Base-by-base conservation (phyloP, 2,797 vertebrate genomes). In the Macrochelys suwanniensis region DNA sequence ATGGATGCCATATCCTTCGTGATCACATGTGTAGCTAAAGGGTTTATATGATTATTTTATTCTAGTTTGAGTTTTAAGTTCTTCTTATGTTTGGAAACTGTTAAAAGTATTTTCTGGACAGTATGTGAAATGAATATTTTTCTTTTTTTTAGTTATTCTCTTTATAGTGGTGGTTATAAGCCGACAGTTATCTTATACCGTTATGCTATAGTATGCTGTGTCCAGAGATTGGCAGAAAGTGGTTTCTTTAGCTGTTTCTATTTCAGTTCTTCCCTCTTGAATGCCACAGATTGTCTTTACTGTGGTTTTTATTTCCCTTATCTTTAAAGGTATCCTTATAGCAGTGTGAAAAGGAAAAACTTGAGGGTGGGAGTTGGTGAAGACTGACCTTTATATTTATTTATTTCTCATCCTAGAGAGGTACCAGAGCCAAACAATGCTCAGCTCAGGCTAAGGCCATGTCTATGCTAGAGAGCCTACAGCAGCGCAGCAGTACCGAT, bases 81-180 rank as follows among this genome's bases (percentile, higher is more conserved):
- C 76, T 59, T 84, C 80, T 77, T 2, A 10, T 65, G 76, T 85
- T 54, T 17, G 2, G 5, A 68, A 94, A 78, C 2, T 31, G 78
- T 0, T 3, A 84, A 68, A 92, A 84, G 45, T 45, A 37, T 0
- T 74, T 88, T 28, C 50, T n/a, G 2, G 1, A 0, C 8, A 57
- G 26, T 15, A 81, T 31, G 37, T 31, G 53, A 57, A 81, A 56
- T 81, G 37, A 26, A 28, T 28, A 56, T 81, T 81, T 80, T 56
- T 17, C 13, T 2, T 7, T 25, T 33, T 26, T 53, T 71, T 78
- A 50, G 23, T 31, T 31, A 59, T 12, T 19, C 6, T 50, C 42
- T 25, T 33, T 59, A 50, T 50, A 57, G 21, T 16, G 45, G 42
- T 76, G 25, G 42, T 76, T 76, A 57, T 79, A 71, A 88, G 21